phyloP scores from a whole-genome alignment of 1,140 invertebrate genomes.

The Zaprionus kolodkinae region DNA sequence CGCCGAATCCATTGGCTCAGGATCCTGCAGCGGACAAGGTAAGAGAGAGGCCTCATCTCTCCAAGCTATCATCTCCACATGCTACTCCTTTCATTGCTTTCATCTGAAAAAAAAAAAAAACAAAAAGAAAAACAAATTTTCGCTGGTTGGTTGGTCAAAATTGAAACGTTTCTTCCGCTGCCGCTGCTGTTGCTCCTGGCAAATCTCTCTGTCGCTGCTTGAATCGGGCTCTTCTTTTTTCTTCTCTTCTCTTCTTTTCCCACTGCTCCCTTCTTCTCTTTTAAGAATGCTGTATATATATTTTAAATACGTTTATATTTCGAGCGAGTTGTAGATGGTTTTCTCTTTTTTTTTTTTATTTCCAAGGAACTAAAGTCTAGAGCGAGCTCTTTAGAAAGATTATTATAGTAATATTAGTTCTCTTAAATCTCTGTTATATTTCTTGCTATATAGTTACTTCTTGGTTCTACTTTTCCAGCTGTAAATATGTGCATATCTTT shows the following conservation, averaged over 20 bases:
- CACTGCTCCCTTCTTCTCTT: not conserved
- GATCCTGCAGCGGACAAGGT: slow-evolving; percentile 83
- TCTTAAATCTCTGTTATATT: not conserved
- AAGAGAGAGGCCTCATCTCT: slow-evolving; percentile 29
- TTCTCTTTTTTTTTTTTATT: not conserved
- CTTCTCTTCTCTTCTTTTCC: not conserved
- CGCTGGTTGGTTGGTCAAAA: slow-evolving; percentile 82
- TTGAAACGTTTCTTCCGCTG: slow-evolving; percentile 44
- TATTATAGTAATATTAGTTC: too few relatives aligned
- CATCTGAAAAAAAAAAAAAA: slow-evolving; percentile 18
- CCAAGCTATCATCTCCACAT: slow-evolving; percentile 5
- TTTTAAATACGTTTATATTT: not conserved
- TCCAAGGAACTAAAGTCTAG: not conserved
- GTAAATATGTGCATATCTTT: not conserved
- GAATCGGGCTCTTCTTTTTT: not conserved
- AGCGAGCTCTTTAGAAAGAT: too few relatives aligned
- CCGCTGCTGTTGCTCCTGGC: not conserved
- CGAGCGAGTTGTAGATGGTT: too few relatives aligned
- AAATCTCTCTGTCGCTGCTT: not conserved
- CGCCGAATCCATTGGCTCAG: slow-evolving; percentile 89
- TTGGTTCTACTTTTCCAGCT: not conserved
- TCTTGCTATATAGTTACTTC: not conserved
- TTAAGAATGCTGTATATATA: not conserved
- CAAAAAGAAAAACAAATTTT: slow-evolving; percentile 54
- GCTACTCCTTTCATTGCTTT: slow-evolving; percentile 37